A percentile compares a stretch with the other conserved stretches of the same genome.
Evolutionary conservation across 2,113 vertebrate species (phyloP).

Genomic region (Callipepla californica): DNA sequence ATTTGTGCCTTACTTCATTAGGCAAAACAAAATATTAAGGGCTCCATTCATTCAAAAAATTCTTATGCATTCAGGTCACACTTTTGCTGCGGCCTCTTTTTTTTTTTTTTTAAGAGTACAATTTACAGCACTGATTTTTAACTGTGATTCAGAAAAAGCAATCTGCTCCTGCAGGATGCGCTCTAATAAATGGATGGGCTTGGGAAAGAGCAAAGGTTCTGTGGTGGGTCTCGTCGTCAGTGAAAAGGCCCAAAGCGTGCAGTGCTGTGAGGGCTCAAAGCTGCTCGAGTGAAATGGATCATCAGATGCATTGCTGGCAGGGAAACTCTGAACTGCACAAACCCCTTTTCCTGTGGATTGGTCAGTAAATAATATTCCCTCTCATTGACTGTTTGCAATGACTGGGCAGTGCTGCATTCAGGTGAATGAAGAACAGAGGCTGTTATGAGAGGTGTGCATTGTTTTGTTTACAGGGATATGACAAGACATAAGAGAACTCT

Average conservation of each 20-base stretch:
- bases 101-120: conserved; percentile 45
- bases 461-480: not conserved
- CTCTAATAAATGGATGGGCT: not conserved
- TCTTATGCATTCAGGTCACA: conserved; percentile 67
- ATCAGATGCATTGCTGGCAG: not conserved
- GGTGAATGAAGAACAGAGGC: conserved; percentile 15
- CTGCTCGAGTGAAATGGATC: not conserved
- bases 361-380: not conserved
- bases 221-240: not conserved
- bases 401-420: not conserved
- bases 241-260: conserved; percentile 2
- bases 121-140: conserved; percentile 50
- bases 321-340: conserved; percentile 38
- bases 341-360: not conserved
- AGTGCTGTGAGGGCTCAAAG: not conserved
- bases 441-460: not conserved
- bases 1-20: conserved; percentile 73
- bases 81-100: conserved; percentile 46
- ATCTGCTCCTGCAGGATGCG: not conserved
- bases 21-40: conserved; percentile 74
- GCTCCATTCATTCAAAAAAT: conserved; percentile 68
- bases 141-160: conserved; percentile 40
- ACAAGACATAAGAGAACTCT: not conserved
- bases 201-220: conserved; percentile 18
- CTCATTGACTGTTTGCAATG: not conserved